Percentiles rank a stretch among this genome's conserved stretches.
Evolutionary conservation across 92 coral and sea anemone genomes (phyloP).

Genomic region (Parazoanthus atlanticus): DNA sequence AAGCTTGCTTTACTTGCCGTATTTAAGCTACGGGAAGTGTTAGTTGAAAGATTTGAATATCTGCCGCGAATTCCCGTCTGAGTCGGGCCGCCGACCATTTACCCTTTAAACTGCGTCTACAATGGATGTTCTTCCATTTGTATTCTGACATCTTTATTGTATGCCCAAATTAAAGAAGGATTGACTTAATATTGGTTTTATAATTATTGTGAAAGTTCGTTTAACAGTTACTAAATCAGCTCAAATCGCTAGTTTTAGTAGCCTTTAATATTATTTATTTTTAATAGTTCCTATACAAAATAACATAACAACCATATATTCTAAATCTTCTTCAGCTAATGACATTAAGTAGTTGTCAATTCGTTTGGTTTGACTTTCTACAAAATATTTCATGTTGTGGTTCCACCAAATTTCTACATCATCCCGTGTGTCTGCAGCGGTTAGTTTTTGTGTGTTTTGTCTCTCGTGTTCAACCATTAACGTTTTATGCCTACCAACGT

Average conservation of each 20-base stretch:
- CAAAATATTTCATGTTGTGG: background rate
- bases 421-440: background rate
- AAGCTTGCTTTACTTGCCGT: background rate
- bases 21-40: background rate
- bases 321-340: conserved; percentile 14
- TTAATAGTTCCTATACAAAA: background rate
- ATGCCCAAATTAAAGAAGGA: too few species aligned
- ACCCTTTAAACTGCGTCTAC: too few species aligned
- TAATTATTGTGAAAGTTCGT: too few species aligned
- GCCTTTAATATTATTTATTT: background rate
- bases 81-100: too few species aligned
- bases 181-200: background rate
- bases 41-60: background rate
- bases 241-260: background rate
- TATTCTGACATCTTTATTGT: background rate
- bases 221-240: too few species aligned
- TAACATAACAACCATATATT: background rate
- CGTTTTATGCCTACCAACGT: background rate
- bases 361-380: background rate
- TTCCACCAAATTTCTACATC: conserved; percentile 1
- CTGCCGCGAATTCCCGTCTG: background rate
- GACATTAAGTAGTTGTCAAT: background rate
- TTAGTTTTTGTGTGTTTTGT: background rate
- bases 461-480: background rate
- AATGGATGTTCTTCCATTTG: too few species aligned